Evolutionary conservation across 2,113 vertebrate genomes (phyloP).

Genomic region (Corynorhinus townsendii): DNA sequence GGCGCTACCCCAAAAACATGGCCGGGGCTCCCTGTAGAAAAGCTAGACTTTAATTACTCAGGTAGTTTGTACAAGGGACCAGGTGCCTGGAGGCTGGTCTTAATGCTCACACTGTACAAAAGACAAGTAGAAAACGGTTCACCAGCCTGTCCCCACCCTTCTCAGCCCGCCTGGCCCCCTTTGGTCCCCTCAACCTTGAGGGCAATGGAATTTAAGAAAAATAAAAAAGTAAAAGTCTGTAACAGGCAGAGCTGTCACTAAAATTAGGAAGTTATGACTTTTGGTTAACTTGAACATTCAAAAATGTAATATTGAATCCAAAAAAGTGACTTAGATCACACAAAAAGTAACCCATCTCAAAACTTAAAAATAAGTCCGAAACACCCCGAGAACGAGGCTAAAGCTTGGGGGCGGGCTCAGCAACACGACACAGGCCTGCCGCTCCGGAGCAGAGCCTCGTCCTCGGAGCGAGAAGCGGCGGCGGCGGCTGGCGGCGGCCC

Average conservation of each 20-base stretch:
- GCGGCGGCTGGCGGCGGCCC: conserved; percentile 71
- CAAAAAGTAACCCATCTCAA: conserved; percentile 43
- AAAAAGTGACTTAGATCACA: conserved; percentile 51
- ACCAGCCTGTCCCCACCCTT: background rate
- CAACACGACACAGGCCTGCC: no score
- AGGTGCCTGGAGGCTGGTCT: conserved; percentile 72
- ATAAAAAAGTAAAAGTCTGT: conserved; percentile 22
- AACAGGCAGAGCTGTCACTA: conserved; percentile 23
- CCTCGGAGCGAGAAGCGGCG: background rate
- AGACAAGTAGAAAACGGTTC: conserved; percentile 70
- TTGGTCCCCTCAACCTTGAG: background rate
- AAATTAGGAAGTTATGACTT: background rate
- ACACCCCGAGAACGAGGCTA: background rate
- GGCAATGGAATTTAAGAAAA: background rate
- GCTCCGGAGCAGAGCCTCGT: background rate
- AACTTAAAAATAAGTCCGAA: conserved; percentile 21
- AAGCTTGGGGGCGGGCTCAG: background rate
- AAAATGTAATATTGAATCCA: conserved; percentile 46
- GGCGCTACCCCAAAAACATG: background rate
- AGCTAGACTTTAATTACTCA: conserved; percentile 75
- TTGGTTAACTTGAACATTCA: conserved; percentile 49
- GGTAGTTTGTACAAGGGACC: conserved; percentile 77
- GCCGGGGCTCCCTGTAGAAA: background rate
- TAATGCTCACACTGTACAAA: conserved; percentile 79
- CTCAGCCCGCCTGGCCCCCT: background rate